Evolutionary conservation across 1,140 invertebrate genomes (phyloP), one percentile per base, ranked within the genome.

Genomic region (Sycobia sp.): DNA sequence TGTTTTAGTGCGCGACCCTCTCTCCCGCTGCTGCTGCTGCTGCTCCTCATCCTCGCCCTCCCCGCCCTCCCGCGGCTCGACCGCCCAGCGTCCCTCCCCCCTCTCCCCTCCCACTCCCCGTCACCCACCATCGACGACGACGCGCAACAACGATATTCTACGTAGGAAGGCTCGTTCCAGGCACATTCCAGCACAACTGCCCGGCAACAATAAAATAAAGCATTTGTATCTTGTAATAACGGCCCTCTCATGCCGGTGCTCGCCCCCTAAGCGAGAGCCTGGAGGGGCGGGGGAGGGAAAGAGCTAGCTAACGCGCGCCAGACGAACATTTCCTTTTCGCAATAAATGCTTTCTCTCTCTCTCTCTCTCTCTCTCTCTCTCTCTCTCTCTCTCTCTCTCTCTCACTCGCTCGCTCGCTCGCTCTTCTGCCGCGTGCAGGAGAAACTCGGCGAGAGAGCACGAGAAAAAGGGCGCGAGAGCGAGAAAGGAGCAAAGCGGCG

Each of bases 151-250:
- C 47, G 73, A 73, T 71, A 69, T 71, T 71, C 71, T 65, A 67
- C 63, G 67, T 67, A 68, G 69, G 71, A 77, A 67, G 70, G 69
- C 71, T 72, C 63, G n/a, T 61, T 78, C 76, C 71, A 68, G 50
- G 62, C 62, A 59, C 59, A 62, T 62, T 62, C 59, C 59, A 62
- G 39, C 49, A 39, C 72, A 71, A 72, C 69, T 71, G 70, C 69
- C 69, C 71, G 66, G 65, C 71, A 74, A 75, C 72, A 74, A 76
- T 79, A 78, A 80, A 80, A 76, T 76, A 75, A 77, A 74, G 69
- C 73, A 76, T 76, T 76, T 74, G 71, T 75, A 77, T 77, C 72
- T 76, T 68, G 72, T 74, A 73, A 76, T 75, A 74, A 76, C 71
- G 71, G 71, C 67, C 70, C 67, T 67, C 41, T 34, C 27, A 44